Conservation (phyloP, 2,797 vertebrate species). For the Lepilemur septentrionalis region DNA sequence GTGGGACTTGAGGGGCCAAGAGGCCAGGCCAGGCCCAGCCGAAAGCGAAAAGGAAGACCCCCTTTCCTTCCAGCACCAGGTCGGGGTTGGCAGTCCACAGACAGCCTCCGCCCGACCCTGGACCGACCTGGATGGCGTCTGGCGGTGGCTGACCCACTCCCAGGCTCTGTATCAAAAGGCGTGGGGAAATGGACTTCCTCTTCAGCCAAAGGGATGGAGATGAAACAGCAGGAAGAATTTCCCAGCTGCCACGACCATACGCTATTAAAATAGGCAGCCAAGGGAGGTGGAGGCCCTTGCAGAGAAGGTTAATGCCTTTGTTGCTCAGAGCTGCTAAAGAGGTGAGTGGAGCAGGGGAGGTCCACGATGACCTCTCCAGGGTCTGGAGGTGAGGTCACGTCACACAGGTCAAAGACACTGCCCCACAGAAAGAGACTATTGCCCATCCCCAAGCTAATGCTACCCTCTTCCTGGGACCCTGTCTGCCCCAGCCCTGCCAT, state of each 20-base stretch:
- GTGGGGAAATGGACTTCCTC: neutral
- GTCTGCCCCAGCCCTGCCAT: constrained; percentile 44
- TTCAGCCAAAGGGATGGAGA: constrained; percentile 39
- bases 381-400: neutral
- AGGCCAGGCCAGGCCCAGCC: neutral
- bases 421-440: neutral
- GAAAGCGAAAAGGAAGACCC: neutral
- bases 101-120: neutral
- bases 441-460: neutral
- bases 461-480: constrained; percentile 36
- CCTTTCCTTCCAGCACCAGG: neutral
- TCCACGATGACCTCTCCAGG: neutral
- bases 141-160: neutral
- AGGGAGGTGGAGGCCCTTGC: neutral
- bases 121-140: neutral
- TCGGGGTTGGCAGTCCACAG: neutral
- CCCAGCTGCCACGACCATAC: constrained; percentile 48
- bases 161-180: constrained; percentile 31
- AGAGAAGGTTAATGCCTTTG: constrained; percentile 5
- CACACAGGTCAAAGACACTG: neutral
- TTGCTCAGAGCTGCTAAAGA: neutral
- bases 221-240: constrained; percentile 53
- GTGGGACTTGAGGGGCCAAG: fast-evolving
- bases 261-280: constrained; percentile 40
- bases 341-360: neutral